Percentiles rank a stretch among this genome's conserved stretches.
These are phyloP conservation scores for Agonopterix heracliana DNA, from an alignment of 2,888 invertebrate genomes.

Conservation along the genomic window DNA sequence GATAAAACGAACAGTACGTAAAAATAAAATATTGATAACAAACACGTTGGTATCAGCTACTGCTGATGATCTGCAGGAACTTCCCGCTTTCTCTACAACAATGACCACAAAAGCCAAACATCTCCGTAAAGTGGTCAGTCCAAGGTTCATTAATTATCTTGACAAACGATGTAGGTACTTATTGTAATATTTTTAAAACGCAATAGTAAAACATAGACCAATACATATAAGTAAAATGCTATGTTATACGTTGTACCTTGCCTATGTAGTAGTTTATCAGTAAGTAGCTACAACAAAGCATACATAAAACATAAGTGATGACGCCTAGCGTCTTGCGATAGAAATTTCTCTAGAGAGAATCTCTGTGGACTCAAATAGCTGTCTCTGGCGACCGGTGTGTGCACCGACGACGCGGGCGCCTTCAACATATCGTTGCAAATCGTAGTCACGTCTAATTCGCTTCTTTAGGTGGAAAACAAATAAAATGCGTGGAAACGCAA, in stretches of 20 bases:
- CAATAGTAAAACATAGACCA: background rate
- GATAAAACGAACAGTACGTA: too few relatives aligned
- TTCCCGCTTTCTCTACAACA: constrained; percentile 24
- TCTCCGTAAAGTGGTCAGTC: background rate
- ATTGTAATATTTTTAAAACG: background rate
- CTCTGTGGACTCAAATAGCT: constrained; percentile 34
- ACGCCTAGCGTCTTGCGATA: constrained; percentile 26
- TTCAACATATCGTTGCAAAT: too few relatives aligned
- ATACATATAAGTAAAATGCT: background rate
- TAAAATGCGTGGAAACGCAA: too few relatives aligned
- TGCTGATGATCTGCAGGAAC: background rate
- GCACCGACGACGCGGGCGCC: constrained; percentile 8
- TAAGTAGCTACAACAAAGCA: constrained; percentile 27
- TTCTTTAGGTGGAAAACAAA: too few relatives aligned
- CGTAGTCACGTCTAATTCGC: too few relatives aligned
- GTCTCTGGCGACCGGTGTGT: constrained; percentile 36
- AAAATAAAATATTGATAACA: too few relatives aligned
- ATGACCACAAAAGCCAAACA: background rate
- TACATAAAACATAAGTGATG: constrained; percentile 55
- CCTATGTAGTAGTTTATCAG: background rate
- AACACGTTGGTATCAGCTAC: too few relatives aligned
- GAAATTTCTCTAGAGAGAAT: constrained; percentile 64
- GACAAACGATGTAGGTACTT: background rate
- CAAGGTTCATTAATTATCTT: background rate
- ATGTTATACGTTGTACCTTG: constrained; percentile 4